Evolutionary conservation across 2,888 invertebrate genomes (phyloP).

Genomic region (Sphaeridia pumilis): DNA sequence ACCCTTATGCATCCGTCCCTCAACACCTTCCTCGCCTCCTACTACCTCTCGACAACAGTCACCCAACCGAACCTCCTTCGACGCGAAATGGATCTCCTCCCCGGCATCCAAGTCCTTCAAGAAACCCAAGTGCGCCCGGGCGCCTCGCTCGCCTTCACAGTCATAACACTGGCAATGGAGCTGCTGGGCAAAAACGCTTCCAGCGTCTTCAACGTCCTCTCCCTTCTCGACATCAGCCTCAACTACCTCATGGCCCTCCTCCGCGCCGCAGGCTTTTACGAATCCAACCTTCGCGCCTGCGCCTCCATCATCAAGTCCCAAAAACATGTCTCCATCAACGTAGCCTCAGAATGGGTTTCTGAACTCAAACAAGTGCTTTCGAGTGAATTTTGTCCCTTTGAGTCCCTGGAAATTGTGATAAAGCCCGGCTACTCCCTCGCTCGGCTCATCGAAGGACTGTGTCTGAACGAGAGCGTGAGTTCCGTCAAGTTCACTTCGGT

Average conservation of each 20-base stretch:
- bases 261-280: conserved; percentile 46
- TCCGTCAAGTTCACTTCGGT: conserved; percentile 40
- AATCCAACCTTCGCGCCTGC: conserved; percentile 46
- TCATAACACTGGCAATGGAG: conserved; percentile 45
- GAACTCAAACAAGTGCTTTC: conserved; percentile 35
- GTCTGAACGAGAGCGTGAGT: conserved; percentile 45
- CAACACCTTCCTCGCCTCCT: conserved; percentile 47
- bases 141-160: conserved; percentile 37
- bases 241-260: conserved; percentile 46
- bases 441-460: conserved; percentile 28
- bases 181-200: conserved; percentile 44
- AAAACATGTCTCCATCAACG: conserved; percentile 32
- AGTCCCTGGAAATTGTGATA: conserved; percentile 35
- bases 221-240: conserved; percentile 43
- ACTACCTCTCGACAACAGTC: conserved; percentile 47
- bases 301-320: conserved; percentile 45
- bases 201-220: conserved; percentile 44
- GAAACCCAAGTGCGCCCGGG: conserved; percentile 29
- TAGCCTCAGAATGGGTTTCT: conserved; percentile 31
- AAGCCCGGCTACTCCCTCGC: conserved; percentile 35
- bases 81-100: conserved; percentile 46
- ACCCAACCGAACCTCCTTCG: conserved; percentile 45
- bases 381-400: conserved; percentile 36
- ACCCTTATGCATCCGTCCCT: conserved; percentile 45
- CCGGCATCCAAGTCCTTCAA: conserved; percentile 37